A percentile compares a stretch with the other conserved stretches of the same genome.
Conservation (phyloP, 1,140 invertebrate species). For the Papilio aristodemus region DNA sequence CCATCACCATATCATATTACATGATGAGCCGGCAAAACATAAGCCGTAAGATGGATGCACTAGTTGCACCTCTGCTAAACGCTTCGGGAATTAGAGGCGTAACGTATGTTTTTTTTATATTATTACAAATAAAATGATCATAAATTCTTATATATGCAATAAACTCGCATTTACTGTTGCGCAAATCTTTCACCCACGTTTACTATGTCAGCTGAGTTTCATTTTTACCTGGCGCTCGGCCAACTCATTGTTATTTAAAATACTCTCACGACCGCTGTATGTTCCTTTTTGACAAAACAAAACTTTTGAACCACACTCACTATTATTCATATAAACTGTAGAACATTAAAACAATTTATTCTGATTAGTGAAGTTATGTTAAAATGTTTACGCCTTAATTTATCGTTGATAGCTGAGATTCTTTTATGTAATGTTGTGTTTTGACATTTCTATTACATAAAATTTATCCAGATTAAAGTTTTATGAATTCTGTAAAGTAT, state of each 20-base stretch:
- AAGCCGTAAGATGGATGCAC: no score
- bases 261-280: slow-evolving; percentile 38
- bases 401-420: slow-evolving; percentile 41
- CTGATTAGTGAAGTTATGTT: slow-evolving; percentile 57
- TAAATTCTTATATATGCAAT: slow-evolving; percentile 33
- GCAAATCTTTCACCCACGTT: slow-evolving; percentile 42
- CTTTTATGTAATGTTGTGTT: no score
- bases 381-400: slow-evolving; percentile 49
- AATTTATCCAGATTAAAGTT: no score
- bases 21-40: no score
- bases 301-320: slow-evolving; percentile 41
- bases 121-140: not conserved
- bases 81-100: no score
- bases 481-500: no score
- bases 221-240: slow-evolving; percentile 57
- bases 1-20: no score
- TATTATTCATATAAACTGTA: slow-evolving; percentile 54
- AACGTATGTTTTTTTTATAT: no score
- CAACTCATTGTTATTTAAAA: slow-evolving; percentile 61
- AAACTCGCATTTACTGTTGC: slow-evolving; percentile 38
- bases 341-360: slow-evolving; percentile 62
- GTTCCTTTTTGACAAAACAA: slow-evolving; percentile 36
- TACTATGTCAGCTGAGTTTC: slow-evolving; percentile 57
- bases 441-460: no score
- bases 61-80: no score